Conservation (phyloP, 2,888 invertebrate species). For the Epinotia nisella region DNA sequence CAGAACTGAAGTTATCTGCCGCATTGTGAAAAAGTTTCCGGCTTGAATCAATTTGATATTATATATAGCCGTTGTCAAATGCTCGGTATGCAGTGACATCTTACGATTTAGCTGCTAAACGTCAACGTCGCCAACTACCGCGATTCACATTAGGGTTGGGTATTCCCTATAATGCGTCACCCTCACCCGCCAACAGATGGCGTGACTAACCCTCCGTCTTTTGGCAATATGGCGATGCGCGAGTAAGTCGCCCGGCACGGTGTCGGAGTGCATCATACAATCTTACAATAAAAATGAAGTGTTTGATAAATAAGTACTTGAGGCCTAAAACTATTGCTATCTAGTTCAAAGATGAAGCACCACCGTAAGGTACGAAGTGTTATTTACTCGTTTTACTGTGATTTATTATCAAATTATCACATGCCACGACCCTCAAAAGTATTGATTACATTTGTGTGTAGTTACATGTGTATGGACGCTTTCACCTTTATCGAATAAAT, state of each 20-base stretch:
- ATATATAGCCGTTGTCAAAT: too few species aligned
- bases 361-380: constrained; percentile 42
- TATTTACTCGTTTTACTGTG: constrained; percentile 17
- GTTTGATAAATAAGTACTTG: constrained; percentile 37
- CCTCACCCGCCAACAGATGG: constrained; percentile 51
- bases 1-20: too few species aligned
- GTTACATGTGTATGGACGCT: constrained; percentile 27
- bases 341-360: constrained; percentile 36
- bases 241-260: constrained; percentile 37
- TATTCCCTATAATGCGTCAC: constrained; percentile 29
- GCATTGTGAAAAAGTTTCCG: too few species aligned
- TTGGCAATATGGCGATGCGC: constrained; percentile 52
- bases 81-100: constrained; percentile 46
- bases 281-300: constrained; percentile 35
- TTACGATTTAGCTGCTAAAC: constrained; percentile 43
- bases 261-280: constrained; percentile 29
- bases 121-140: constrained; percentile 2
- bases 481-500: constrained; percentile 12
- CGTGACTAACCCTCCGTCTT: constrained; percentile 48
- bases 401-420: constrained; percentile 42
- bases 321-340: constrained; percentile 32
- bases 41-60: too few species aligned
- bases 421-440: constrained; percentile 37
- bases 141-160: constrained; percentile 12
- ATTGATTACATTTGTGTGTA: constrained; percentile 39